Evolutionary conservation across 2,113 vertebrate genomes (phyloP), one percentile per base, ranked within the genome.

Genomic region (Astur gentilis): DNA sequence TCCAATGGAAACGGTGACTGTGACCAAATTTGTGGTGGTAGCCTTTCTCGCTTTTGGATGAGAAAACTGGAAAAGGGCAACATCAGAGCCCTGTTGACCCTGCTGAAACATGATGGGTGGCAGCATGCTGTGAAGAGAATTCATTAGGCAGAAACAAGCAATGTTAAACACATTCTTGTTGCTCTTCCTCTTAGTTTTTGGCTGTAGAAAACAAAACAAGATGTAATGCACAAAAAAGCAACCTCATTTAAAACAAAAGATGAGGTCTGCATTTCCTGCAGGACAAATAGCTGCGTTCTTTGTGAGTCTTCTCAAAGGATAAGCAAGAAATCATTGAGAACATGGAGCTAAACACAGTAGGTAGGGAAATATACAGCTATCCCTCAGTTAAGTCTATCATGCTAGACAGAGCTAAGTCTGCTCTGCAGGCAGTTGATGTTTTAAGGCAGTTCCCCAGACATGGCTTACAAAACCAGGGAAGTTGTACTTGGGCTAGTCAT

Each of bases 51-150:
- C 7, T 83, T 83, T 47, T 76, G 89, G 70, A 78, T 27, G 26
- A 77, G 31, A 55, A 70, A 83, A 90, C 14, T 60, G 70, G 42
- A 73, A 62, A 11, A 85, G 14, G 45, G 20, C 32, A 95, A 79
- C 55, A 16, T 9, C 11, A 55, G 75, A 93, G 73, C 32, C 23
- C 36, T 13, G 2, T 4, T 34, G 15, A 42, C 25, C 49, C 73
- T 65, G 69, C 66, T 89, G 50, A 76, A 52, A 45, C 52, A 31
- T 14, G 49, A 44, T 4, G 60, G 40, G 47, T 80, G 42, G 40
- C 78, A 66, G 71, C 70, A 47, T 66, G 62, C 96, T 98, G 96
- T 52, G 96, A 97, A 89, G 57, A 94, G 95, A 96, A 95, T 15
- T 87, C 29, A 42, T 90, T 62, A 92, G 83, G 54, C 45, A 79